Evolutionary conservation across 2,113 vertebrate species (phyloP).

Genomic region (Phylloscopus trochiloides): DNA sequence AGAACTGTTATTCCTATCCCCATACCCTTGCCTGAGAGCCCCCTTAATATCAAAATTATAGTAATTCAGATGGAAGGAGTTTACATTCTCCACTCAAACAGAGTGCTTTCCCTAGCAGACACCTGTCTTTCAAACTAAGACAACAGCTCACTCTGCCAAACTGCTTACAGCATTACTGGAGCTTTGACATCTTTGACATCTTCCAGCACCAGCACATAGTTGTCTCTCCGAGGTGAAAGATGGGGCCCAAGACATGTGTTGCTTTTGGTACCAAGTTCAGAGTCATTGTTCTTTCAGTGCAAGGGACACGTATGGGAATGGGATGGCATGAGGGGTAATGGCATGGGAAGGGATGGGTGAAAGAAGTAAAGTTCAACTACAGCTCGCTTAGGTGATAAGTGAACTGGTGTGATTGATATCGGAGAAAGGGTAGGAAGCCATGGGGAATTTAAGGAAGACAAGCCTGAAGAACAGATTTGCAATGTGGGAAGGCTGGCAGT

Average conservation of each 20-base stretch:
- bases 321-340: background rate
- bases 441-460: background rate
- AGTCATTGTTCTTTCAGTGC: background rate
- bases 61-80: background rate
- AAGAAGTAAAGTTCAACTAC: background rate
- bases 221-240: background rate
- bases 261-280: background rate
- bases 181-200: background rate
- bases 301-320: background rate
- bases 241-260: fast-evolving
- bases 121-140: background rate
- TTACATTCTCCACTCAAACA: background rate
- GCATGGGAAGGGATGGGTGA: background rate
- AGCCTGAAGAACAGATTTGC: constrained; percentile 40
- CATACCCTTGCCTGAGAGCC: background rate
- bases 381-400: background rate
- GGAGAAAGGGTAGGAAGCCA: background rate
- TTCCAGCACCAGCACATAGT: background rate
- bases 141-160: background rate
- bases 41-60: background rate
- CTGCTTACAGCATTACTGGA: background rate
- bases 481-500: constrained; percentile 49
- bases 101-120: background rate
- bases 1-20: background rate
- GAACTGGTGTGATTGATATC: background rate